These are phyloP conservation scores for Orthonyx spaldingii DNA, from an alignment of 2,113 vertebrate species.

Conservation along the genomic window DNA sequence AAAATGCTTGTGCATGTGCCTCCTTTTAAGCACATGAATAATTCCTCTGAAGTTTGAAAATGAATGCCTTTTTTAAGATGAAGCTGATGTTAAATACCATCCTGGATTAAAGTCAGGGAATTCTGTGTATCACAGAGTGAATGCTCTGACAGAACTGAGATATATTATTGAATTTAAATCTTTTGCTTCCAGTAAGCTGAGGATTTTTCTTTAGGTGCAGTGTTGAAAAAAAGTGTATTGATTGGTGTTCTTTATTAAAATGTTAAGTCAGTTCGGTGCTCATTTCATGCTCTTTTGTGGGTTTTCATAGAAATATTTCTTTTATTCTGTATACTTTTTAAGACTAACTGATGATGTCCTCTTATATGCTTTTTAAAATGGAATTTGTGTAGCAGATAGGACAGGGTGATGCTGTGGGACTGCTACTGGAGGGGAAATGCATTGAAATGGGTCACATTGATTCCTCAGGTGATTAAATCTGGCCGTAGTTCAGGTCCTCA, in stretches of 20 bases:
- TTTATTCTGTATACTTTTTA: not conserved
- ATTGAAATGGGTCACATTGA: not conserved
- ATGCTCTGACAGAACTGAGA: not conserved
- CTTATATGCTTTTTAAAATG: not conserved
- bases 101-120: not conserved
- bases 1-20: accelerated
- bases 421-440: not conserved
- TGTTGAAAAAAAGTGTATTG: not conserved
- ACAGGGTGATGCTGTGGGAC: not conserved
- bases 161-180: not conserved
- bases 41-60: constrained; percentile 2
- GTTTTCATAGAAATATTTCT: not conserved
- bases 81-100: not conserved
- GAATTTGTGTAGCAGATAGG: not conserved
- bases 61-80: not conserved
- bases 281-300: not conserved
- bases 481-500: not conserved
- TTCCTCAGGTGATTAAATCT: not conserved
- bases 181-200: not conserved
- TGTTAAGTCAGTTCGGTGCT: not conserved
- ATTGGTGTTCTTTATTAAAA: not conserved
- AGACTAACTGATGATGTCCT: not conserved
- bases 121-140: not conserved
- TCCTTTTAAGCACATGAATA: not conserved
- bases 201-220: not conserved